These are phyloP conservation scores for Leptinotarsa tumamoca DNA, from an alignment of 2,888 invertebrate genomes.

Conservation along the genomic window DNA sequence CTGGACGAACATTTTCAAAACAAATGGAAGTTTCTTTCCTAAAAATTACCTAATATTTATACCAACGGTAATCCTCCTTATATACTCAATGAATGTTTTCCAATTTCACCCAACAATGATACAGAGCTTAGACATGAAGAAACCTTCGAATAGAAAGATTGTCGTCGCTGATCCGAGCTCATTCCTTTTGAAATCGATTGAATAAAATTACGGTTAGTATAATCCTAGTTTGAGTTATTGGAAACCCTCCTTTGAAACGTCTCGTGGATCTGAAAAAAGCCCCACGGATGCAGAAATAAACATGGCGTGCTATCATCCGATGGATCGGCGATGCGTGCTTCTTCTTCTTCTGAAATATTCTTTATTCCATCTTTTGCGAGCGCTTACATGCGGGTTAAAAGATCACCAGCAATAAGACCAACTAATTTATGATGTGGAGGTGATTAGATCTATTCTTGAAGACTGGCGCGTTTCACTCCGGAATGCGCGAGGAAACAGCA, in stretches of 20 bases:
- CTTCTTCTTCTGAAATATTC: slow-evolving; percentile 24
- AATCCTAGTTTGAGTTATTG: not conserved
- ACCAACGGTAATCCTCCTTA: no score
- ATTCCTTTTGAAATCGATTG: not conserved
- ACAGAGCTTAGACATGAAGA: no score
- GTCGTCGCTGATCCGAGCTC: no score
- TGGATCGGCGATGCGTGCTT: slow-evolving; percentile 32
- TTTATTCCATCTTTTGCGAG: slow-evolving; percentile 34
- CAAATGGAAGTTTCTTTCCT: no score
- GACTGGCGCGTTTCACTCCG: slow-evolving; percentile 34
- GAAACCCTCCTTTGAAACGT: not conserved
- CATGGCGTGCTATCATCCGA: not conserved
- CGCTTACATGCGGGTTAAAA: slow-evolving; percentile 45
- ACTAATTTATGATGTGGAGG: slow-evolving; percentile 44
- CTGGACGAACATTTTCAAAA: no score
- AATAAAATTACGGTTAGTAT: not conserved
- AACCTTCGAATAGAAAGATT: no score
- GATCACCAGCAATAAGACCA: slow-evolving; percentile 45
- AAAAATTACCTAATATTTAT: no score
- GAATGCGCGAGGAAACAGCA: slow-evolving; percentile 32
- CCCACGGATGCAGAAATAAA: slow-evolving; percentile 2
- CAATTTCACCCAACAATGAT: no score
- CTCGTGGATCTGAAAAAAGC: slow-evolving; percentile 1
- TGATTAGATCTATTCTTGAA: slow-evolving; percentile 41
- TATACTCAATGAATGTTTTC: no score